Conservation (phyloP, 2,888 invertebrate species). For the Lathronympha strigana region DNA sequence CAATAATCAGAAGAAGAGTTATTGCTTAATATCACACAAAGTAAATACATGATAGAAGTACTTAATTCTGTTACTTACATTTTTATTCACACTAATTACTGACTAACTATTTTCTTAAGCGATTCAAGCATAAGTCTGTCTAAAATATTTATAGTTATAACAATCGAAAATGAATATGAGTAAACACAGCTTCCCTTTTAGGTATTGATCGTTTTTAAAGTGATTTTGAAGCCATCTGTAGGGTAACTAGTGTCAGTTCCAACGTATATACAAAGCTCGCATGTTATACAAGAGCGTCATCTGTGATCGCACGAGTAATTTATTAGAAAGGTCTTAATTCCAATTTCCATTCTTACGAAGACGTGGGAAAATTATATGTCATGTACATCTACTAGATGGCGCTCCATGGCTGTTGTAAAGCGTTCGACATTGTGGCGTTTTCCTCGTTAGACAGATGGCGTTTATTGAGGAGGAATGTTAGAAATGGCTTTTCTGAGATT, state of each 20-base stretch:
- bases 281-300: not conserved
- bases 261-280: not conserved
- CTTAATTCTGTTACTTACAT: too few relatives aligned
- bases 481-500: too few relatives aligned
- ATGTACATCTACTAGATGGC: not conserved
- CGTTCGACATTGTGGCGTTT: not conserved
- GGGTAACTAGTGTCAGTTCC: not conserved
- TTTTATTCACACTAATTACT: too few relatives aligned
- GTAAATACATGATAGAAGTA: too few relatives aligned
- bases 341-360: too few relatives aligned
- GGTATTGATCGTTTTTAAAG: slow-evolving; percentile 17
- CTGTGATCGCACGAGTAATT: not conserved
- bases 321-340: not conserved
- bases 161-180: not conserved
- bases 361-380: not conserved
- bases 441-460: not conserved
- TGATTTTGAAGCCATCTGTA: slow-evolving; percentile 16
- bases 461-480: not conserved
- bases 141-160: not conserved
- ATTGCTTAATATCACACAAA: too few relatives aligned
- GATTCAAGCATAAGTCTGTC: too few relatives aligned
- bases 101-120: too few relatives aligned
- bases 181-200: not conserved
- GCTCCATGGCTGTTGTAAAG: not conserved
- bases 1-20: too few relatives aligned